Evolutionary conservation across 2,888 invertebrate genomes (phyloP).

Genomic region (Ellobium chinense): DNA sequence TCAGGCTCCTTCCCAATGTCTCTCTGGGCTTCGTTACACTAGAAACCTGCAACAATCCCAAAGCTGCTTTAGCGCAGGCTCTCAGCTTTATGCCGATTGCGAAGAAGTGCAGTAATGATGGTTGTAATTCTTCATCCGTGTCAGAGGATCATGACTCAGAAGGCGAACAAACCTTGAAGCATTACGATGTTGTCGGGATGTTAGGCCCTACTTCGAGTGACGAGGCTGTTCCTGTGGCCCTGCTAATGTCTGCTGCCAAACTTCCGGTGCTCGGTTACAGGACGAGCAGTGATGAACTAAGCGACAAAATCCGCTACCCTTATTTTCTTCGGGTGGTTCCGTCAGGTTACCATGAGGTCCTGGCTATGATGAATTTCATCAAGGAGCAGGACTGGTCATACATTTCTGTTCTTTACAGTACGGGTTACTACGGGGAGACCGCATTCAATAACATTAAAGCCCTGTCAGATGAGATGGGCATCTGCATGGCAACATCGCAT

Average conservation of each 20-base stretch:
- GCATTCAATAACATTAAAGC: conserved; percentile 53
- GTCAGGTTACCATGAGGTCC: conserved; percentile 59
- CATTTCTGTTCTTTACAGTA: conserved; percentile 86
- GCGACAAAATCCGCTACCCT: conserved; percentile 57
- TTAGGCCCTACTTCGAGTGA: conserved; percentile 57
- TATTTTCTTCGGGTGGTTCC: conserved; percentile 65
- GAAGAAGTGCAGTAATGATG: too few species aligned
- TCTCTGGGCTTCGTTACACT: conserved; percentile 59
- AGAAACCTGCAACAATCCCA: conserved; percentile 63
- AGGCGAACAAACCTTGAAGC: background rate
- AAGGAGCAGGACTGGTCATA: conserved; percentile 85
- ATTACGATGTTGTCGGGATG: conserved; percentile 57
- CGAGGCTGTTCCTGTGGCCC: conserved; percentile 56
- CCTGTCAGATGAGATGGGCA: conserved; percentile 41
- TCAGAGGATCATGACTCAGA: too few species aligned
- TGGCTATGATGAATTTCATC: conserved; percentile 58
- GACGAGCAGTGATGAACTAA: conserved; percentile 58
- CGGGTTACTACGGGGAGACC: conserved; percentile 80
- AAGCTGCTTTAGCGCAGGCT: conserved; percentile 58
- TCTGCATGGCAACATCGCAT: conserved; percentile 58
- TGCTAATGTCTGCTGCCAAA: conserved; percentile 43
- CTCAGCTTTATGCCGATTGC: conserved; percentile 60
- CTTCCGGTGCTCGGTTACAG: conserved; percentile 51
- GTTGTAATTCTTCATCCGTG: too few species aligned
- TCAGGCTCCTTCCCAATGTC: conserved; percentile 53